phyloP scores from a whole-genome alignment of 2,888 invertebrate species.

The Apantesis nais region DNA sequence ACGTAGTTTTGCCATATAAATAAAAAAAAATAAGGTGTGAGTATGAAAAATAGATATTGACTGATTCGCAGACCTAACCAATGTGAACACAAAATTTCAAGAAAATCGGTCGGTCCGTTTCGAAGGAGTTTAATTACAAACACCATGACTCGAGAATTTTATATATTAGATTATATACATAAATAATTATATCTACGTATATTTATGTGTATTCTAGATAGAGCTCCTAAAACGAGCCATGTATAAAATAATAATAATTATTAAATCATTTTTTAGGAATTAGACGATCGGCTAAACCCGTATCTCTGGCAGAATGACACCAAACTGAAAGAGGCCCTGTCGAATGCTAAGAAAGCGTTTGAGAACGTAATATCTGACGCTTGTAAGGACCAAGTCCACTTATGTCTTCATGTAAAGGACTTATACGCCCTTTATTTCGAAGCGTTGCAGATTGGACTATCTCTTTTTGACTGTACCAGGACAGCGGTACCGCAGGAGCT shows the following conservation, averaged over 20 bases:
- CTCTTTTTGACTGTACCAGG: slow-evolving; percentile 24
- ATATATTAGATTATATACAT: too few species aligned
- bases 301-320: slow-evolving; percentile 48
- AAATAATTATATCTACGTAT: not conserved
- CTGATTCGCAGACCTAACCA: too few species aligned
- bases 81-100: too few species aligned
- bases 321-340: slow-evolving; percentile 43
- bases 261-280: slow-evolving; percentile 41
- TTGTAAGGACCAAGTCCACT: slow-evolving; percentile 25
- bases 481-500: slow-evolving; percentile 13
- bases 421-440: slow-evolving; percentile 24
- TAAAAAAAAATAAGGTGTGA: too few species aligned
- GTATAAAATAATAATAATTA: not conserved
- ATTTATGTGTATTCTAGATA: not conserved
- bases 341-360: slow-evolving; percentile 40
- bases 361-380: slow-evolving; percentile 31
- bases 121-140: too few species aligned
- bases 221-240: not conserved
- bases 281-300: slow-evolving; percentile 37
- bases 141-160: too few species aligned
- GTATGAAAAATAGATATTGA: too few species aligned
- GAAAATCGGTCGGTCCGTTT: too few species aligned
- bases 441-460: slow-evolving; percentile 13
- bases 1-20: too few species aligned
- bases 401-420: slow-evolving; percentile 40